Evolutionary conservation across 2,888 invertebrate genomes (phyloP), one percentile per base, ranked within the genome.

Genomic region (Drosophila lutescens): DNA sequence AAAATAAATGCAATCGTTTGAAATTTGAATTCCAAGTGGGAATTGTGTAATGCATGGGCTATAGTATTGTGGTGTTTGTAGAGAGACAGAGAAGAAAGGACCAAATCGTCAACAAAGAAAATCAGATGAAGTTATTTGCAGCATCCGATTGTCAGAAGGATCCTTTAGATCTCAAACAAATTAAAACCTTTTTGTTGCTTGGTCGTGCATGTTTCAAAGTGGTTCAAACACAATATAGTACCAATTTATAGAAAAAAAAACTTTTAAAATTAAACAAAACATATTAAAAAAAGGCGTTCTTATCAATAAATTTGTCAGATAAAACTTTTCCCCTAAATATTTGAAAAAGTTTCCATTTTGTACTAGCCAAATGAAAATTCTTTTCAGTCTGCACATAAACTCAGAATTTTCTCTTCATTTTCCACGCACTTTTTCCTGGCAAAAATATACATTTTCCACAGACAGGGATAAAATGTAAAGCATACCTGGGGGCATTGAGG

Each of bases 11-110:
- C 72, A 58, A 66, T 66, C 59, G 40, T 73, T 74, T 73, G 74
- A 73, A 74, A 73, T 74, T 74, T 67, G 55, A 74, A 74, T 73
- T 66, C 74, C 73, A 57, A 72, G 65, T 50, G 54, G 71, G 38
- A 43, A 54, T 70, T 41, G 51, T 43, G 67, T 26, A 66, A 56
- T 66, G 67, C 67, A 56, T 41, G 47, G 66, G 15, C 36, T 43
- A 36, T 43, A 10, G 15, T 15, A 15, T 23, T 26, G 34, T 15
- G 15, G 10, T 32, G 41, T 54, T 54, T 54, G 13, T 17, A 9
- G 9, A 32, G 20, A 20, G 30, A 32, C 47, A 17, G 10, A 32
- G 30, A 30, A 41, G 13, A 30, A 49, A 8, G 17, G 6, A 32
- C 47, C 12, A 41, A 53, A n/a, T 8, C 26, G 13, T 13, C 20